Conservation (phyloP, 2,797 vertebrate genomes). For the Pristis pectinata region DNA sequence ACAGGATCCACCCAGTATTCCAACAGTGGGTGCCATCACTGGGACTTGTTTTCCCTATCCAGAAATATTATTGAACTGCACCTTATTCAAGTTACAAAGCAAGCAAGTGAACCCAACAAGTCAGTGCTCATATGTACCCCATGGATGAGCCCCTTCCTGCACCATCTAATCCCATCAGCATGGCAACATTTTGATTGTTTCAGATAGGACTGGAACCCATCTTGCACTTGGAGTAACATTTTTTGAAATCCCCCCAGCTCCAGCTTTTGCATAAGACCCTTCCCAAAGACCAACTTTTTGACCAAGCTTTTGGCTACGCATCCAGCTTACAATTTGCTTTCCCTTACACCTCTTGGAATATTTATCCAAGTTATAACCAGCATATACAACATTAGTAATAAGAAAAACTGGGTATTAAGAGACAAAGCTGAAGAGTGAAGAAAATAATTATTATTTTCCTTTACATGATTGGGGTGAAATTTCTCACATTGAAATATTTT, state of each 20-base stretch:
- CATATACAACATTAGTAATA: background rate
- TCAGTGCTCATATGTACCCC: background rate
- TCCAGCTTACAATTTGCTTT: background rate
- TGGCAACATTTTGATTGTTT: background rate
- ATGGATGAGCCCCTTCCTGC: background rate
- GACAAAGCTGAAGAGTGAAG: background rate
- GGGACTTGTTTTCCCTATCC: background rate
- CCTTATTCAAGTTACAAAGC: background rate
- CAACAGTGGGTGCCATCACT: background rate
- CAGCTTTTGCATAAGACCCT: background rate
- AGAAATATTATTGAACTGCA: background rate
- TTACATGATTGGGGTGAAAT: background rate
- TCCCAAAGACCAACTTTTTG: background rate
- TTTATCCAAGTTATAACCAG: background rate
- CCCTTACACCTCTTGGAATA: background rate
- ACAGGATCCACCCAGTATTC: background rate
- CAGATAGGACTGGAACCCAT: background rate
- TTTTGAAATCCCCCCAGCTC: background rate
- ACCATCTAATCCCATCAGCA: background rate
- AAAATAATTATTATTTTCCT: background rate
- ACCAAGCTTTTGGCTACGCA: background rate
- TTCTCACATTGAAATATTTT: background rate
- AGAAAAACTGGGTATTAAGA: background rate
- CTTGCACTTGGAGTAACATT: no score
- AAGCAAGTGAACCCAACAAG: background rate